Base-by-base conservation (phyloP, 2,888 invertebrate genomes). In the Acrocyrtus sp. region DNA sequence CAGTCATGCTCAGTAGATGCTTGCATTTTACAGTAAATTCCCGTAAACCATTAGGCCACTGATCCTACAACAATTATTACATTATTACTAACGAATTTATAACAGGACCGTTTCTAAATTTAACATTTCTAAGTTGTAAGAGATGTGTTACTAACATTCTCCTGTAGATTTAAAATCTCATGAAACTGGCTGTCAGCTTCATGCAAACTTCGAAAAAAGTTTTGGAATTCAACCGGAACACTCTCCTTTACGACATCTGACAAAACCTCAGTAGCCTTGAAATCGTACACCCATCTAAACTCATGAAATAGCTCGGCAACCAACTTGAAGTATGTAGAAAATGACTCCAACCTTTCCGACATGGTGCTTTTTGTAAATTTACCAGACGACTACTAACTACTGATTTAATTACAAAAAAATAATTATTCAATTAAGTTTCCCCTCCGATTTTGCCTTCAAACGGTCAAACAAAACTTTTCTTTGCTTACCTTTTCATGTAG, bases 281-380 rank as follows among this genome's bases (percentile, higher is more conserved):
- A 78, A 61, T 78, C 69, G 43, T 68, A 78, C 1, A 74, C 65
- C 77, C 77, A 78, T 41, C 41, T 56, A 45, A 65, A 72, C 6
- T 57, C 26, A 17, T 60, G 34, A n/a, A 78, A 56, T 48, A 75
- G 65, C 24, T 60, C 21, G 12, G 60, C 39, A 6, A 57, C 41
- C 10, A 26, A 3, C 1, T 24, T 39, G 43, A 73, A 61, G 17
- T 61, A 62, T 0, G 12, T 3, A 4, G 3, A 2, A 21, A 24
- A 45, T 19, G 61, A 17, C 17, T 48, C 51, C 1, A 29, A 27
- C 21, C 26, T 43, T 17, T 17, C 34, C 34, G 72, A 54, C 72
- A 63, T 72, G 63, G 70, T 62, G 63, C 70, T 62, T 57, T 45
- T 12, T 27, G 41, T 4, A 19, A 19, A 24, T 19, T 1, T 5